phyloP scores from a whole-genome alignment of 2,888 invertebrate genomes.

The Nephrotoma flavescens region DNA sequence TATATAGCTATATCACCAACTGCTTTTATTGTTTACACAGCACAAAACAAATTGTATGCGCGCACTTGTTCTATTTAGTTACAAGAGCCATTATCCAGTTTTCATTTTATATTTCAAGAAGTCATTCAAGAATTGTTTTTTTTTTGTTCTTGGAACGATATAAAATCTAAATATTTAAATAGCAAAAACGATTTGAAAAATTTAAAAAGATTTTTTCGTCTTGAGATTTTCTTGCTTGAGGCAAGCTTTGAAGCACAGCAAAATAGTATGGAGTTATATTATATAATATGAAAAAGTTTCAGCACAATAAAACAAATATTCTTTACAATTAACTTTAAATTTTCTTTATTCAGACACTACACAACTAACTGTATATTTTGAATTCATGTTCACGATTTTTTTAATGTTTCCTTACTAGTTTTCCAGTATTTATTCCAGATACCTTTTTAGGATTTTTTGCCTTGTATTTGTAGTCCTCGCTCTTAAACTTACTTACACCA shows the following conservation, averaged over 20 bases:
- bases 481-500: no score
- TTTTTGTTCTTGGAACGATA: neutral
- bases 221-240: neutral
- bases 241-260: neutral
- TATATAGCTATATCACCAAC: neutral
- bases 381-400: no score
- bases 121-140: neutral
- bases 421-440: no score
- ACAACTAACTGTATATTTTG: no score
- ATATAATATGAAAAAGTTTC: neutral
- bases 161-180: neutral
- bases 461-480: no score
- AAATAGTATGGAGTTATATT: neutral
- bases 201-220: neutral
- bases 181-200: neutral
- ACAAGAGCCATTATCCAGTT: neutral
- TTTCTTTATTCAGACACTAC: no score
- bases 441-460: no score
- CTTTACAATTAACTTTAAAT: no score
- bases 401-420: no score
- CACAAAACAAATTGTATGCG: neutral
- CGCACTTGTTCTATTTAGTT: neutral
- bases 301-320: neutral
- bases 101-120: neutral
- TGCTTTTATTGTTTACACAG: neutral